Evolutionary conservation across 2,113 vertebrate species (phyloP), one percentile per base, ranked within the genome.

Genomic region (Alethe diademata): DNA sequence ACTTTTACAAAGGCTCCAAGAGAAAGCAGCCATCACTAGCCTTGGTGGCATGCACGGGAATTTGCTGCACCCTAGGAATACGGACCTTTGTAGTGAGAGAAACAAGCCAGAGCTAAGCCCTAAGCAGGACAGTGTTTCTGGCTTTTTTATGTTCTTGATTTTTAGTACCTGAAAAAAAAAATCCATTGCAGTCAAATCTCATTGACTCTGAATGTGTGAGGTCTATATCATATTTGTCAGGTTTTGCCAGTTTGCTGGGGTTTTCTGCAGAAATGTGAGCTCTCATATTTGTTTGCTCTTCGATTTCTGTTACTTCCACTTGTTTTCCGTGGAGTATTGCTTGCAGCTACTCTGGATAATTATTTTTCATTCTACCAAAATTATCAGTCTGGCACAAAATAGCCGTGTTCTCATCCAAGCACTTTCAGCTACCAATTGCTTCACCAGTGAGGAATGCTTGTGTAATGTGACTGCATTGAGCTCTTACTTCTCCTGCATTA

Each of bases 51-150:
- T 20, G 17, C 5, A 2, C 1, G 2, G 48, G 60, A 74, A 29
- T 40, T 40, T 0, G 3, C 36, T 62, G 48, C 3, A 12, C 47
- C 42, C 29, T 36, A 3, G 38, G 47, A 84, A 66, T 8, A 43
- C 3, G 5, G 47, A 80, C 53, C 48, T 89, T 61, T 48, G 45
- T 35, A 28, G 23, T 12, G 25, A 61, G 19, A 1, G 2, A 45
- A 75, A 31, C 61, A 92, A 91, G 78, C 74, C 54, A n/a, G 61
- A 66, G 33, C 91, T 62, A 80, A 85, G 58, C 10, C 26, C n/a
- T 16, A 54, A 24, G 35, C 4, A 8, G 29, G 26, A 74, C 19
- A 58, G 9, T 50, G 28, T 53, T 89, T 93, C 43, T 0, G 0
- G 14, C 19, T n/a, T 57, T 54, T 76, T 74, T 33, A 22, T 57